These are phyloP conservation scores for Furnarius figulus DNA, from an alignment of 2,113 vertebrate species.

Conservation along the genomic window DNA sequence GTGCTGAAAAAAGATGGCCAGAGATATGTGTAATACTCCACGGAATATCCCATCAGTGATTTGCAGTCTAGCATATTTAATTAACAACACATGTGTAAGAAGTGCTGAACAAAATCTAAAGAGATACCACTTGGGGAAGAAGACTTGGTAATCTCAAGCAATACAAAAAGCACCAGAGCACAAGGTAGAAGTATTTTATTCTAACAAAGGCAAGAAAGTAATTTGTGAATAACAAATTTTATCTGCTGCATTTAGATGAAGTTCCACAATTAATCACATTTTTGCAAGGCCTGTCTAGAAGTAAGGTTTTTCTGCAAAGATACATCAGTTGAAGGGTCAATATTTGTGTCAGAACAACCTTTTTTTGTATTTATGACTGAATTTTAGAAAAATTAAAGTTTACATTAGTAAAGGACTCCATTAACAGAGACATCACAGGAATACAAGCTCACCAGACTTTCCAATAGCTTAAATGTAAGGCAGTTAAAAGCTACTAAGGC, in stretches of 20 bases:
- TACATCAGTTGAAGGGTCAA: not conserved
- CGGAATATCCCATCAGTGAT: not conserved
- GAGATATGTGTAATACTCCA: not conserved
- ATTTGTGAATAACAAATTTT: not conserved
- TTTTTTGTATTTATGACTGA: not conserved
- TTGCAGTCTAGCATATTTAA: not conserved
- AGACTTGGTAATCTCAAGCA: not conserved
- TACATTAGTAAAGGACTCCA: not conserved
- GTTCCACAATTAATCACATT: not conserved
- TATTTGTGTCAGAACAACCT: not conserved
- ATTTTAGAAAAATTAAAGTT: not conserved
- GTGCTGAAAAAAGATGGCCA: not conserved
- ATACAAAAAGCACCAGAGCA: not conserved
- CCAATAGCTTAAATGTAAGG: not conserved
- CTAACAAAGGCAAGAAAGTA: not conserved
- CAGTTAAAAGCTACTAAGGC: not conserved
- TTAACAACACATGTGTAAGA: not conserved
- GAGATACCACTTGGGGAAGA: not conserved
- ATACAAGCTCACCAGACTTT: not conserved
- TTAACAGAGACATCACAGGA: not conserved
- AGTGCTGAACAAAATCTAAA: not conserved
- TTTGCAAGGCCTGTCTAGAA: not conserved
- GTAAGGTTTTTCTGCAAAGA: not conserved
- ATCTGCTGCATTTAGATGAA: not conserved
- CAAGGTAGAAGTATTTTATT: not conserved